phyloP scores from a whole-genome alignment of 2,113 vertebrate genomes.

The Colius striatus region DNA sequence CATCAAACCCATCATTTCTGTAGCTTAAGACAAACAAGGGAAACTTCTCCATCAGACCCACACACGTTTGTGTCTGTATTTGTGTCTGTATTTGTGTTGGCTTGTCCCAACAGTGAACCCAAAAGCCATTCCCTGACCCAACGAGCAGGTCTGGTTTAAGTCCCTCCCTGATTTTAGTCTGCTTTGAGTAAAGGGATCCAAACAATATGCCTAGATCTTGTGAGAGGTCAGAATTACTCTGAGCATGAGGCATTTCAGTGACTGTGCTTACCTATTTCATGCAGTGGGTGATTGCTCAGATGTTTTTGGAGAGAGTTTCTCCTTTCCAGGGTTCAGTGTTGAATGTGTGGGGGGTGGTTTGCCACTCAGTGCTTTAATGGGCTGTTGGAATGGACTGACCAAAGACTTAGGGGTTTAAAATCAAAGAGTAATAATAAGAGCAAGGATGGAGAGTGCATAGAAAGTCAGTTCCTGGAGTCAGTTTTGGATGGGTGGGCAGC shows the following conservation, averaged over 20 bases:
- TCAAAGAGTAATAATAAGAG: no score
- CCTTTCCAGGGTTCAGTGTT: not conserved
- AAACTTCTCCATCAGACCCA: not conserved
- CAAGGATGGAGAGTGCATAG: no score
- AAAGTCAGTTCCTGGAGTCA: no score
- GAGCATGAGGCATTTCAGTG: not conserved
- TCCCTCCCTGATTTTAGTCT: not conserved
- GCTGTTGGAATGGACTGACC: rapidly evolving
- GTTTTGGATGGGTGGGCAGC: not conserved
- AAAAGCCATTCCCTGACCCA: not conserved
- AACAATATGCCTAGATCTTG: not conserved
- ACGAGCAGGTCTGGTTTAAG: not conserved
- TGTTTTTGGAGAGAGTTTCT: not conserved
- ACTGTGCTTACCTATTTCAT: not conserved
- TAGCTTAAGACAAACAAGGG: not conserved
- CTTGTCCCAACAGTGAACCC: not conserved
- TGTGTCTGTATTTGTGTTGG: no score
- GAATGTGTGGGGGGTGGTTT: not conserved
- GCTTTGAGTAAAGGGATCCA: not conserved
- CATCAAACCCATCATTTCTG: not conserved
- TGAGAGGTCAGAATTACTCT: not conserved
- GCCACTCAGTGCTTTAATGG: not conserved
- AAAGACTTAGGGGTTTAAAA: not conserved
- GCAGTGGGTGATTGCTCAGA: not conserved
- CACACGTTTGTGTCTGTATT: not conserved